These are phyloP conservation scores for Tachysurus fulvidraco DNA, from an alignment of 2,113 vertebrate species.

Conservation along the genomic window DNA sequence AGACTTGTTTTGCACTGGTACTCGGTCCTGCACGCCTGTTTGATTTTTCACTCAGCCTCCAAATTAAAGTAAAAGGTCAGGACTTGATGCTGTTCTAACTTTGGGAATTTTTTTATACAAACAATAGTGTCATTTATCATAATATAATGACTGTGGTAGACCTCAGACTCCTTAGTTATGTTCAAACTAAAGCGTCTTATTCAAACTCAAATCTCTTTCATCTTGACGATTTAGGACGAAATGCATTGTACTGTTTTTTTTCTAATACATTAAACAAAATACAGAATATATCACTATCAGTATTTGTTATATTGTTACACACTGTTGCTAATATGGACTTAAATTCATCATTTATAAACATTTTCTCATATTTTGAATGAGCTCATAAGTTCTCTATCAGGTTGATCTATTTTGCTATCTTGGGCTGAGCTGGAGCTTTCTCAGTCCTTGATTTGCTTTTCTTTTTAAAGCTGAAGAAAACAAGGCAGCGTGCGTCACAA, in stretches of 20 bases:
- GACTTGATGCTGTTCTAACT: neutral
- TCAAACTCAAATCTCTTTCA: neutral
- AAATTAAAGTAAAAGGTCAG: neutral
- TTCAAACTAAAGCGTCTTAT: neutral
- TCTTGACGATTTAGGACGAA: neutral
- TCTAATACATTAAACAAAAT: neutral
- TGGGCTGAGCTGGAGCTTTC: conserved; percentile 28
- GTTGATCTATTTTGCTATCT: neutral
- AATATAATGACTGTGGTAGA: neutral
- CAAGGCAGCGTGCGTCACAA: conserved; percentile 62
- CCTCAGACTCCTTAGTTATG: neutral
- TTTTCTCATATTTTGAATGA: neutral
- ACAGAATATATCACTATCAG: neutral
- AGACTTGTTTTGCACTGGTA: neutral
- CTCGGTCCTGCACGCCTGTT: neutral
- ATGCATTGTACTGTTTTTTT: neutral
- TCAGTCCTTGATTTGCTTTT: conserved; percentile 49
- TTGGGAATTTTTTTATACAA: neutral
- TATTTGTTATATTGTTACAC: neutral
- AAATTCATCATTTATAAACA: neutral
- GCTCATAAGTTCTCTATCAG: neutral
- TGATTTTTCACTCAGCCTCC: neutral
- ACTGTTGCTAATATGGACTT: neutral
- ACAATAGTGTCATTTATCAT: too few relatives aligned
- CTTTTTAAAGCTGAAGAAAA: conserved; percentile 64